These are phyloP conservation scores for Liposcelis brunnea DNA, from an alignment of 2,888 invertebrate species.

Conservation along the genomic window DNA sequence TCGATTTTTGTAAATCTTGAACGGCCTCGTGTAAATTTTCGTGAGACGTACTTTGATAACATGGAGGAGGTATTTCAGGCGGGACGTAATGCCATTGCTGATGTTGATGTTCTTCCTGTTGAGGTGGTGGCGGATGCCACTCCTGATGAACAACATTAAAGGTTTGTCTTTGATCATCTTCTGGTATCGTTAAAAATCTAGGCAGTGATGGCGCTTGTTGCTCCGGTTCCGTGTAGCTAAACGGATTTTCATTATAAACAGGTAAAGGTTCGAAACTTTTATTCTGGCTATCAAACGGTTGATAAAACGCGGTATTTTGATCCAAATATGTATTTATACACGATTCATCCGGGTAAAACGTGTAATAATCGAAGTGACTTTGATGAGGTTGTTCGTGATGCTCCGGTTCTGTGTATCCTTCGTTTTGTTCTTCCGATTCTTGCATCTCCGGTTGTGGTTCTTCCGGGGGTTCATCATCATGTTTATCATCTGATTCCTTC, in stretches of 20 bases:
- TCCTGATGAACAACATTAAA: too few species aligned
- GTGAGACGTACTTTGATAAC: too few species aligned
- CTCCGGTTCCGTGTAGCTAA: background rate
- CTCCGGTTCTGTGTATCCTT: background rate
- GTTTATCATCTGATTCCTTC: background rate
- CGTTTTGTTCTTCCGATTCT: too few species aligned
- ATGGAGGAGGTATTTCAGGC: background rate
- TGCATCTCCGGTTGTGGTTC: background rate
- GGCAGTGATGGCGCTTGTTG: background rate
- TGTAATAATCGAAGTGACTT: background rate
- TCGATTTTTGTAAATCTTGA: background rate
- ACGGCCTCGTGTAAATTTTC: slow-evolving; percentile 1
- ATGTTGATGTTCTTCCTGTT: too few species aligned
- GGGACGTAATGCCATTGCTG: background rate
- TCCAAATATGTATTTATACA: slow-evolving; percentile 5
- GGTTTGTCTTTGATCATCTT: slow-evolving; percentile 1
- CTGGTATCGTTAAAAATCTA: slow-evolving; percentile 4
- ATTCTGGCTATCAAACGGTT: background rate
- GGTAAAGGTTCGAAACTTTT: too few species aligned
- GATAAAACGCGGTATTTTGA: background rate
- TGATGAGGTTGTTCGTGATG: background rate
- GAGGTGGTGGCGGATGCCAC: too few species aligned
- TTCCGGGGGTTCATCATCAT: background rate
- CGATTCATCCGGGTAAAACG: slow-evolving; percentile 1
- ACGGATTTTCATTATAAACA: too few species aligned